These are phyloP conservation scores for Papilio demoleus DNA, from an alignment of 2,888 invertebrate genomes.

Conservation along the genomic window DNA sequence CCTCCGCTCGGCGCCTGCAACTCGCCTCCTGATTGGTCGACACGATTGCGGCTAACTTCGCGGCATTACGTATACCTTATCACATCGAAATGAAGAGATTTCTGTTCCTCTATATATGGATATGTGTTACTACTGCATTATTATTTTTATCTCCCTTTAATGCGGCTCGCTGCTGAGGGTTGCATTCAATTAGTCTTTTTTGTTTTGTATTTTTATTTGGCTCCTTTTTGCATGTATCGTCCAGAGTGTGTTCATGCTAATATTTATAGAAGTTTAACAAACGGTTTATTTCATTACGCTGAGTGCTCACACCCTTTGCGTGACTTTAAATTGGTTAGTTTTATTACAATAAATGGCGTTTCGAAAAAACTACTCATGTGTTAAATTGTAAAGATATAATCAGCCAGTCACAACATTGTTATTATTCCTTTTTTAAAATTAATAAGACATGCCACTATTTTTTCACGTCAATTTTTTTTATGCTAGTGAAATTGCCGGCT, in stretches of 20 bases:
- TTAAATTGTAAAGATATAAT: neutral
- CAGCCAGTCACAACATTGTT: neutral
- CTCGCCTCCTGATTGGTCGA: slow-evolving; percentile 66
- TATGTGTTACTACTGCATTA: slow-evolving; percentile 48
- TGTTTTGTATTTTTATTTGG: slow-evolving; percentile 51
- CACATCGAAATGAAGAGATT: slow-evolving; percentile 60
- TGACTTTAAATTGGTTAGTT: neutral
- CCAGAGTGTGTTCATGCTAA: slow-evolving; percentile 55
- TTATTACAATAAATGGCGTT: slow-evolving; percentile 1
- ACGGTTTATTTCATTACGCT: slow-evolving; percentile 28
- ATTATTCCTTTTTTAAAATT: neutral
- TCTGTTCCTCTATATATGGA: slow-evolving; percentile 62
- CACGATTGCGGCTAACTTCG: slow-evolving; percentile 64
- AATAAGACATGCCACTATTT: neutral
- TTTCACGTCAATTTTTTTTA: neutral
- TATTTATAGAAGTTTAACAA: slow-evolving; percentile 49
- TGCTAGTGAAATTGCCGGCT: neutral
- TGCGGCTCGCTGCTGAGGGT: slow-evolving; percentile 30
- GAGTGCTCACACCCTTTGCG: slow-evolving; percentile 29
- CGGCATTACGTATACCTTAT: slow-evolving; percentile 51
- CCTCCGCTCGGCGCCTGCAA: slow-evolving; percentile 70
- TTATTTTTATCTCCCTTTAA: slow-evolving; percentile 42
- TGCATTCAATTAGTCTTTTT: slow-evolving; percentile 40
- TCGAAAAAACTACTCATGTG: slow-evolving; percentile 7
- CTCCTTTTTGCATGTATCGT: slow-evolving; percentile 59